A percentile compares a stretch with the other conserved stretches of the same genome.
phyloP scores from a whole-genome alignment of 2,797 vertebrate genomes.

The Arctocebus calabarensis region DNA sequence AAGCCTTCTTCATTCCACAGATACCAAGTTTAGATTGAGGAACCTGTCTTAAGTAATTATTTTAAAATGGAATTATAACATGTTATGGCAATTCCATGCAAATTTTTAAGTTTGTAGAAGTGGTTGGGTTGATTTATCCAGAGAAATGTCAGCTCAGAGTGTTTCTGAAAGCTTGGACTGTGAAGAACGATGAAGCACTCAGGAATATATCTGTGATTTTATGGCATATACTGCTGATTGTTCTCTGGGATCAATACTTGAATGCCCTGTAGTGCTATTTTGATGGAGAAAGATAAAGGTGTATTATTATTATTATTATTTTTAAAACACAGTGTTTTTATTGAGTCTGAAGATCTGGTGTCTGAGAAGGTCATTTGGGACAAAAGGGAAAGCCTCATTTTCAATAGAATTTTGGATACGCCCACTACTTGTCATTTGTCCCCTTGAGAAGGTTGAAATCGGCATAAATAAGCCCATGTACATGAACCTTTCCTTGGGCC shows the following conservation, averaged over 20 bases:
- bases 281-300: not conserved
- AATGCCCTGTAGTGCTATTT: not conserved
- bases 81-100: conserved; percentile 57
- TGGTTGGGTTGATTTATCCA: not conserved
- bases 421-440: not conserved
- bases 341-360: not conserved
- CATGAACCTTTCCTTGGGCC: not conserved
- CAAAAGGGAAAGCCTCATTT: not conserved
- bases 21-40: conserved; percentile 10
- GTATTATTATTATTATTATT: not conserved
- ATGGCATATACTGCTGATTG: not conserved
- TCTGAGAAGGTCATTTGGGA: not conserved
- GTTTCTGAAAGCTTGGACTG: conserved; percentile 54
- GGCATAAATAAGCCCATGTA: not conserved
- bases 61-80: conserved; percentile 68
- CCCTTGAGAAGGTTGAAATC: not conserved
- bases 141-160: conserved; percentile 61
- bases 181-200: conserved; percentile 28
- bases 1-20: conserved; percentile 14
- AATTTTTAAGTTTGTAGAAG: conserved; percentile 34
- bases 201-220: conserved; percentile 50
- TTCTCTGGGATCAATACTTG: not conserved
- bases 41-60: conserved; percentile 68
- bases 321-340: not conserved
- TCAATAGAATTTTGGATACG: not conserved